phyloP scores from a whole-genome alignment of 2,888 invertebrate species.

The Drosophila quinaria region DNA sequence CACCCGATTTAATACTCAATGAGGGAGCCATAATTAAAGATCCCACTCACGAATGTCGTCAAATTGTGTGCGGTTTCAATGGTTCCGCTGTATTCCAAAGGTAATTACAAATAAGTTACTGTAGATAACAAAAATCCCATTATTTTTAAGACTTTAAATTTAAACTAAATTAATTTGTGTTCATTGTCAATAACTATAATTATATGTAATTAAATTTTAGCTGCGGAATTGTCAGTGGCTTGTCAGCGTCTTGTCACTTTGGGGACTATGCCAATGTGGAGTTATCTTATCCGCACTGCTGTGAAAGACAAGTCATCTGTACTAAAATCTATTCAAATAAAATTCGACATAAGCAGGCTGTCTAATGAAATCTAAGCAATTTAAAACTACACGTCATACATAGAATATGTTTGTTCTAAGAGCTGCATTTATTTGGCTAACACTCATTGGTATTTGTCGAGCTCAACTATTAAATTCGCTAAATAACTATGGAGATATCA shows the following conservation, averaged over 20 bases:
- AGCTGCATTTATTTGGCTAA: neutral
- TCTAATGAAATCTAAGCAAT: neutral
- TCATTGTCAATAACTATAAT: no score
- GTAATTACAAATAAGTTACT: conserved; percentile 21
- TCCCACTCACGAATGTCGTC: conserved; percentile 57
- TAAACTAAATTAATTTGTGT: neutral
- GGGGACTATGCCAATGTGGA: conserved; percentile 21
- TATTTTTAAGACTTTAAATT: neutral
- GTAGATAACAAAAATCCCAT: no score
- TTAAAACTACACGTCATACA: neutral
- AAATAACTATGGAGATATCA: conserved; percentile 41
- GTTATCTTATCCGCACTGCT: conserved; percentile 60
- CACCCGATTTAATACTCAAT: conserved; percentile 38
- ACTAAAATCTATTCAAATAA: neutral
- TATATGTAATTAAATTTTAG: conserved; percentile 38
- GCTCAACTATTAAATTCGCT: conserved; percentile 14
- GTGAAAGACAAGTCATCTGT: conserved; percentile 43
- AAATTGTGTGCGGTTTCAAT: conserved; percentile 55
- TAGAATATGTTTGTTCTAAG: conserved; percentile 22
- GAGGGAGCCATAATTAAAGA: conserved; percentile 59
- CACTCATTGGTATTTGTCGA: neutral
- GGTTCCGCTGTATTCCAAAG: conserved; percentile 44
- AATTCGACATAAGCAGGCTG: conserved; percentile 19
- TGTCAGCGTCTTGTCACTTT: conserved; percentile 26
- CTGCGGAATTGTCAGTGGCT: conserved; percentile 45